A percentile compares a stretch with the other conserved stretches of the same genome.
Evolutionary conservation across 1,140 invertebrate species (phyloP).

Genomic region (Nasonia giraulti): DNA sequence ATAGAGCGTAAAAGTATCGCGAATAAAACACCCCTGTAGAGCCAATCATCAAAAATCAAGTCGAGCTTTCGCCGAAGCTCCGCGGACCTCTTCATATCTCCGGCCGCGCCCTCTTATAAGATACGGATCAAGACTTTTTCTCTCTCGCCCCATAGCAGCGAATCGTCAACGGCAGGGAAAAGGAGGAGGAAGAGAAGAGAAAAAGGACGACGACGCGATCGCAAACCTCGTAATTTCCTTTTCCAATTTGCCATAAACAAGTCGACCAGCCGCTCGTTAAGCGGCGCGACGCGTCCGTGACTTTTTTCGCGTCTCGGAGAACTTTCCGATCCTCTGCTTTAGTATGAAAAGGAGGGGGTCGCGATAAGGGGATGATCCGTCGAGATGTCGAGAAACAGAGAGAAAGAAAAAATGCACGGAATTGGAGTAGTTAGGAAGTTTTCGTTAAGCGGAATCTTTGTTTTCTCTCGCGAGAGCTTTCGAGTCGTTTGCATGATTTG

Average conservation of each 20-base stretch:
- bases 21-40: not conserved
- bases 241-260: constrained; percentile 75
- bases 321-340: constrained; percentile 41
- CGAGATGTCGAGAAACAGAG: constrained; percentile 38
- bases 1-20: not conserved
- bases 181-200: not conserved
- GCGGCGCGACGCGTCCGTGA: constrained; percentile 60
- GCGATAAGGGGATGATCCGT: constrained; percentile 46
- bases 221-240: constrained; percentile 72
- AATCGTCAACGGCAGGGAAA: not conserved
- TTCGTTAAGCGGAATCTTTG: not conserved
- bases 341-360: constrained; percentile 5
- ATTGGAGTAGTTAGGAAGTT: not conserved
- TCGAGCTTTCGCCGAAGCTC: constrained; percentile 22
- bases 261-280: constrained; percentile 71
- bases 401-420: constrained; percentile 23
- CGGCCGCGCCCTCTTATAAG: constrained; percentile 34
- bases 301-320: constrained; percentile 57
- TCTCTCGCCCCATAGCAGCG: not conserved
- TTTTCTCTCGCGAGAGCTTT: not conserved
- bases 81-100: not conserved
- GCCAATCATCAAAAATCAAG: constrained; percentile 37
- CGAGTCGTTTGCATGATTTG: not conserved
- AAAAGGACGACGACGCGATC: constrained; percentile 52
- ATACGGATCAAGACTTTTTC: constrained; percentile 8